Percentiles rank a stretch among this genome's conserved stretches.
phyloP scores from a whole-genome alignment of 2,797 vertebrate genomes.

The Lagocephalus sceleratus region DNA sequence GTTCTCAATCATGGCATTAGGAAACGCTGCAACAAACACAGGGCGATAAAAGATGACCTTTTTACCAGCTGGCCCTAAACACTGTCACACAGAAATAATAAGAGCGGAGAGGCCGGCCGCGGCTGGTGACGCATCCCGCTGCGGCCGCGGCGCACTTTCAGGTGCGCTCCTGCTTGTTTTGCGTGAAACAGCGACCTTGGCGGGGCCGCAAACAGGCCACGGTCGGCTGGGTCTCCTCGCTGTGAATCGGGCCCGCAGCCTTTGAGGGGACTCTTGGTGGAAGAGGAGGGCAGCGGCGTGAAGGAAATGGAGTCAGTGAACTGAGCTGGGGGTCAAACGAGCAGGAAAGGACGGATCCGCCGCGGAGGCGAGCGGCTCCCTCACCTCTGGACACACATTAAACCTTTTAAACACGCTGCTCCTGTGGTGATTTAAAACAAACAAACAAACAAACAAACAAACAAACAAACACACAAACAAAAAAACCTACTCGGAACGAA shows the following conservation, averaged over 20 bases:
- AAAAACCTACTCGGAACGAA: too few species aligned
- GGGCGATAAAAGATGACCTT: constrained; percentile 61
- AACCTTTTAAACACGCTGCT: too few species aligned
- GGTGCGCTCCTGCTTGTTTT: constrained; percentile 32
- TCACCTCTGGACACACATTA: too few species aligned
- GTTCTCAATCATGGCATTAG: constrained; percentile 70
- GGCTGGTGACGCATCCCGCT: too few species aligned
- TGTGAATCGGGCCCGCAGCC: constrained; percentile 69
- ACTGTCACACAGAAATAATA: constrained; percentile 15
- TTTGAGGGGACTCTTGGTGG: constrained; percentile 49
- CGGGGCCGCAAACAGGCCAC: constrained; percentile 54
- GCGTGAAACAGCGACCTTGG: constrained; percentile 60
- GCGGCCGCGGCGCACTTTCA: too few species aligned
- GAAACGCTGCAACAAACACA: constrained; percentile 70
- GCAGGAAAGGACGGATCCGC: constrained; percentile 67
- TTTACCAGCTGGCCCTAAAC: constrained; percentile 52
- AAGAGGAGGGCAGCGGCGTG: constrained; percentile 58
- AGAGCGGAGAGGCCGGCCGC: too few species aligned
- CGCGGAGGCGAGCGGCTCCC: too few species aligned
- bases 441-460: too few species aligned
- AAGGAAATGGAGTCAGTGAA: constrained; percentile 83
- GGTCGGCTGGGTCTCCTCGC: constrained; percentile 62
- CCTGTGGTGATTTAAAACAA: too few species aligned
- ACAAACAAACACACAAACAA: too few species aligned
- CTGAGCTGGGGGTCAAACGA: constrained; percentile 70